A percentile compares a stretch with the other conserved stretches of the same genome.
Conservation (phyloP, 30 jellyfish, hydroid and myxozoan genomes). For the Aurelia aurita region DNA sequence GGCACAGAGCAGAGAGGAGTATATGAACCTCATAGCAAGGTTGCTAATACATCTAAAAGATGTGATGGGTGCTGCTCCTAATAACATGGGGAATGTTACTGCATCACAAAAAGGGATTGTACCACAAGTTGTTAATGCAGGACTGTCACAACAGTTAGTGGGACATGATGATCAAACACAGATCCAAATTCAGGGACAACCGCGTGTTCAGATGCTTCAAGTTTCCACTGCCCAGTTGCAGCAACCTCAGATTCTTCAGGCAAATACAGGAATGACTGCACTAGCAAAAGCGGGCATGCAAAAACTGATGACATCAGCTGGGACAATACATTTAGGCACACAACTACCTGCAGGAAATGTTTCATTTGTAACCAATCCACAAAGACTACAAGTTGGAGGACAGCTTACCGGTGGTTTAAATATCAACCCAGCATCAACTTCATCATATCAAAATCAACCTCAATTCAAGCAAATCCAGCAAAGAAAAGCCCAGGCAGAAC, state of each 20-base stretch:
- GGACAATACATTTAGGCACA: slow-evolving; percentile 11
- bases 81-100: slow-evolving; percentile 55
- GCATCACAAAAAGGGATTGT: slow-evolving; percentile 54
- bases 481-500: slow-evolving; percentile 15
- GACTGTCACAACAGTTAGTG: slow-evolving; percentile 32
- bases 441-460: slow-evolving; percentile 1
- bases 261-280: not conserved
- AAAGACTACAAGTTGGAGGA: slow-evolving; percentile 13
- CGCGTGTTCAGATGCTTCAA: slow-evolving; percentile 40
- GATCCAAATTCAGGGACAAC: slow-evolving; percentile 45
- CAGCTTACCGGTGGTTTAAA: slow-evolving; percentile 14
- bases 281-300: slow-evolving; percentile 27
- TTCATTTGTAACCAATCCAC: slow-evolving; percentile 27
- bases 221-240: slow-evolving; percentile 33
- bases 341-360: slow-evolving; percentile 47
- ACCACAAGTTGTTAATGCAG: slow-evolving; percentile 43
- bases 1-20: slow-evolving; percentile 60
- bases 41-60: slow-evolving; percentile 58
- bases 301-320: slow-evolving; percentile 37
- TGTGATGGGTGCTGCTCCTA: slow-evolving; percentile 45
- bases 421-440: slow-evolving; percentile 38
- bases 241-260: slow-evolving; percentile 31
- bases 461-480: slow-evolving; percentile 64
- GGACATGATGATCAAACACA: slow-evolving; percentile 41
- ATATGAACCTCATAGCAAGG: slow-evolving; percentile 57